Base-by-base conservation (phyloP, 2,888 invertebrate species). In the Epirrhoe tristata region DNA sequence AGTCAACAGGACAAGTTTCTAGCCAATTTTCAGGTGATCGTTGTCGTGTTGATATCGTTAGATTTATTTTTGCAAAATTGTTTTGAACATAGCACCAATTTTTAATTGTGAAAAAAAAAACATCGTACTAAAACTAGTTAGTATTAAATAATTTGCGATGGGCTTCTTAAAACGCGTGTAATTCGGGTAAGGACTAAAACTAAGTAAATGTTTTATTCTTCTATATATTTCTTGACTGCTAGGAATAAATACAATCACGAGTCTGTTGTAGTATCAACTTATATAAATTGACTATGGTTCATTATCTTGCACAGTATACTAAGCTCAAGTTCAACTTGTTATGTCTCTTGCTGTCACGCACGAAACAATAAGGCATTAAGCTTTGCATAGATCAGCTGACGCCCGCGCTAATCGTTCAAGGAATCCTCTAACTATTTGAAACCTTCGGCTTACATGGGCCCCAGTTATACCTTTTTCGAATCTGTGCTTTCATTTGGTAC, bases 291-390 rank as follows among this genome's bases (percentile, higher is more conserved):
- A 10, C 1, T 31, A 46, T 24, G 32, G 48, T 61, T 61, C 10
- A 24, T 24, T 43, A 31, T 63, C n/a, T 51, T 24, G 24, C 51
- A 46, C 32, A 8, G 24, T 36, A 14, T 46, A 60, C 54, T 62
- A 77, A 81, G 81, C 80, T 89, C 91, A 92, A 91, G 90, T 91
- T 91, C 86, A 90, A 88, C 90, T 69, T 86, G 82, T 80, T 79
- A 69, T 72, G 75, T 83, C 81, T 63, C 24, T 58, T 63, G 54
- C 60, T 60, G 61, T 62, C 60, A 70, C 67, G 84, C 60, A 70
- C 67, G 84, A 84, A 85, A 90, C 88, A 90, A 90, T 89, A 85
- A 85, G 83, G 86, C 86, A 88, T 87, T 86, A 86, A 81, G 82
- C 81, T 77, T 80, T 78, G 80, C 79, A 84, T 81, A 81, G 77